Evolutionary conservation across 2,888 invertebrate species (phyloP).

Genomic region (Hemaris fuciformis): DNA sequence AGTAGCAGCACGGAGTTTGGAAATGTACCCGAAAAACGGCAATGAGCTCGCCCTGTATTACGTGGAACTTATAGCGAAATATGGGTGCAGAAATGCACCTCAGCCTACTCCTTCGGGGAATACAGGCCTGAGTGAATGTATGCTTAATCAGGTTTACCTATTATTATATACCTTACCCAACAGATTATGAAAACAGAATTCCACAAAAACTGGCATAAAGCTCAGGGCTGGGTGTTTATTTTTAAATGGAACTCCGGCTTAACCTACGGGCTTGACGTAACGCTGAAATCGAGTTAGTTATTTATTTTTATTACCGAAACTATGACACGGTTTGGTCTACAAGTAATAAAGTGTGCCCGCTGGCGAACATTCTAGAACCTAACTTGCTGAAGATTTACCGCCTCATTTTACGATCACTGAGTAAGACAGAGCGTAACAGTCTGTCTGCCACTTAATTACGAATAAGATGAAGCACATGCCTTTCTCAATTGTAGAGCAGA

Average conservation of each 20-base stretch:
- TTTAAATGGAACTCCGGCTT: constrained; percentile 12
- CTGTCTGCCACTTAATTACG: not conserved
- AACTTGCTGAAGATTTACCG: not conserved
- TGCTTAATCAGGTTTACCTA: not conserved
- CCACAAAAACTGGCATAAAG: not conserved
- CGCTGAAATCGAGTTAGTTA: constrained; percentile 13
- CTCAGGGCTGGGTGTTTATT: constrained; percentile 10
- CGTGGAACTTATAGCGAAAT: too few relatives aligned
- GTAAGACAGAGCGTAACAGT: not conserved
- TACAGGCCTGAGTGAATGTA: too few relatives aligned
- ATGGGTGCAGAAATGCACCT: too few relatives aligned
- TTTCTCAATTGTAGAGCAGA: too few relatives aligned
- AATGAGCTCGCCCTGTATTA: too few relatives aligned
- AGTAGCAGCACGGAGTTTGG: too few relatives aligned
- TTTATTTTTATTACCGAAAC: constrained; percentile 13
- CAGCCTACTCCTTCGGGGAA: too few relatives aligned
- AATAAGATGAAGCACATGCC: not conserved
- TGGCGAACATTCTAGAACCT: not conserved
- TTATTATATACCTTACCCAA: not conserved
- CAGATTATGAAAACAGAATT: not conserved
- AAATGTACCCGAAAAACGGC: too few relatives aligned
- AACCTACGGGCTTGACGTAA: constrained; percentile 13
- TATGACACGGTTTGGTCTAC: not conserved
- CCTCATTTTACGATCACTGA: not conserved
- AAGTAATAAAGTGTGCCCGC: not conserved